Evolutionary conservation across 2,888 invertebrate species (phyloP).

Genomic region (Acleris cristana): DNA sequence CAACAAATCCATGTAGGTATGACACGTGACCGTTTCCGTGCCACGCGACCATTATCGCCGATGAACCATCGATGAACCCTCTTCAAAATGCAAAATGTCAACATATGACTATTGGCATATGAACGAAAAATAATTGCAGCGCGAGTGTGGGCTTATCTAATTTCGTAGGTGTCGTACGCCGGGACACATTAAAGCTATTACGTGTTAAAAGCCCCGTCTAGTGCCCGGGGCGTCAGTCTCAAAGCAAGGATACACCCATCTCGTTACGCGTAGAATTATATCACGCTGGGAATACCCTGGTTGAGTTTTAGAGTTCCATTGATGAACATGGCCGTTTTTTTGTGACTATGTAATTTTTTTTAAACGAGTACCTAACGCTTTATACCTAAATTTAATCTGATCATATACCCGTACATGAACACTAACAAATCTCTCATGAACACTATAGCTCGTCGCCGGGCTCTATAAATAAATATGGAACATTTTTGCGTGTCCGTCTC

Average conservation of each 20-base stretch:
- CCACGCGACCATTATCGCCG: not conserved
- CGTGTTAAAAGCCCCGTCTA: conserved; percentile 74
- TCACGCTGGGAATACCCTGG: conserved; percentile 44
- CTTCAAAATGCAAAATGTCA: conserved; percentile 11
- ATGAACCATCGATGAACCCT: conserved; percentile 7
- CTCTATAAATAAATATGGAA: too few relatives aligned
- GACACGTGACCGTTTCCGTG: not conserved
- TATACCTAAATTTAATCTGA: too few relatives aligned
- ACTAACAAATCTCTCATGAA: too few relatives aligned
- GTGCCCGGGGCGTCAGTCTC: conserved; percentile 64
- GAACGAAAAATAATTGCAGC: conserved; percentile 45
- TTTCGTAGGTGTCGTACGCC: conserved; percentile 69
- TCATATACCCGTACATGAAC: too few relatives aligned
- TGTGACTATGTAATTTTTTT: too few relatives aligned
- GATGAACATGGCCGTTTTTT: too few relatives aligned
- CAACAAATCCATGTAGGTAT: not conserved
- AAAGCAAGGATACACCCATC: conserved; percentile 56
- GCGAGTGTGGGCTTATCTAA: conserved; percentile 57
- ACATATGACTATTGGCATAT: conserved; percentile 24
- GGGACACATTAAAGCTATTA: conserved; percentile 78
- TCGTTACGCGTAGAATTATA: conserved; percentile 39
- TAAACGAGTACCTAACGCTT: too few relatives aligned
- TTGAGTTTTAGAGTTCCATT: conserved; percentile 19
- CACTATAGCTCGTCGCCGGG: too few relatives aligned
- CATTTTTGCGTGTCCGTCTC: too few relatives aligned